Evolutionary conservation across 2,888 invertebrate species (phyloP), one percentile per base, ranked within the genome.

Genomic region (Ypsolopha sequella): DNA sequence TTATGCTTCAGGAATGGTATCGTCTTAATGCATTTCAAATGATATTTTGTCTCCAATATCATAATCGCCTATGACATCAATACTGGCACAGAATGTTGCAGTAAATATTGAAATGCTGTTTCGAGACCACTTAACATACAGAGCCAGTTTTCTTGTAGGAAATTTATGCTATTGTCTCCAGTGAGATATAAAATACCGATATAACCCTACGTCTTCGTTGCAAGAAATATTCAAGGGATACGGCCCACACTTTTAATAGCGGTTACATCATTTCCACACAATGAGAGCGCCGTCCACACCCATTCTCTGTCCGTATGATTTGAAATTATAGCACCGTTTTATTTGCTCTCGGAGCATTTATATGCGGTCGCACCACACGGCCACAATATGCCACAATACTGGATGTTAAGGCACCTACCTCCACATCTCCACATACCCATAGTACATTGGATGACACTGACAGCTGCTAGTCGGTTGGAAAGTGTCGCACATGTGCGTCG

Each of bases 231-330:
- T 84, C 82, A 85, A 80, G 82, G 84, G 81, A 84, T 80, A 84
- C 85, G 66, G 70, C 86, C 86, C 82, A 86, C 86, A 86, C 86
- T 86, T 85, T 85, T 86, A 85, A 86, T 86, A 84, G 86, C 74
- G 80, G 84, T 85, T 85, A 84, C 86, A 86, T 85, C 82, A 86
- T 86, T 86, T 86, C 86, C 86, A 86, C 86, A 86, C 86, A 86
- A 86, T 86, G 85, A 85, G 82, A 81, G 74, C 80, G 80, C 78
- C 80, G 81, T 86, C 86, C 86, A 86, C 86, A 85, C 86, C 86
- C 86, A 86, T 85, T 86, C 86, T 86, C 84, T 85, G 86, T 86
- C 85, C 84, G 80, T 84, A 86, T 85, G 86, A 86, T 86, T 86
- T 86, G 86, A 86, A 85, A 86, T 86, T 86, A 85, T 86, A 84